These are phyloP conservation scores for Melipona bicolor DNA, from an alignment of 2,888 invertebrate species.

Conservation along the genomic window DNA sequence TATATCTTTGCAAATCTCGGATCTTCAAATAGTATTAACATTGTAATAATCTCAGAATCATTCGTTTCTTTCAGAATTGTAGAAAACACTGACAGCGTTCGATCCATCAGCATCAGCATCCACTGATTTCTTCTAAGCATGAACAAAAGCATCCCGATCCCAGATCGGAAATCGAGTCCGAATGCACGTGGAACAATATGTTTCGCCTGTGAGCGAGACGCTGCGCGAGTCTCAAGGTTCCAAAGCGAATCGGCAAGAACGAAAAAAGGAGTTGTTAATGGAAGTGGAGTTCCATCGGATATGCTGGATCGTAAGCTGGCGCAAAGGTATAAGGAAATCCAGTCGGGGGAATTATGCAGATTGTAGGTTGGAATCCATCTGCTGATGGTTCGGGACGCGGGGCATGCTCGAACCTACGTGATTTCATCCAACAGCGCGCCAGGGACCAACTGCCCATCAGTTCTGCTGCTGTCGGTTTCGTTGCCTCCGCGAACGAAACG, in stretches of 20 bases:
- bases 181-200: conserved; percentile 26
- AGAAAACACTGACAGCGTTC: too few relatives aligned
- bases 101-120: too few relatives aligned
- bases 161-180: too few relatives aligned
- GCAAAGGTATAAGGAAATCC: conserved; percentile 77
- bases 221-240: conserved; percentile 18
- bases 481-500: conserved; percentile 17
- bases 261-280: conserved; percentile 63
- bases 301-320: conserved; percentile 46
- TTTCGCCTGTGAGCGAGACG: conserved; percentile 16
- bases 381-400: conserved; percentile 75
- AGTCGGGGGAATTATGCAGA: conserved; percentile 82
- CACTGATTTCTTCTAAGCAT: too few relatives aligned
- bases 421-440: conserved; percentile 62
- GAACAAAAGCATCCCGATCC: neutral
- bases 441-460: conserved; percentile 50
- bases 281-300: conserved; percentile 63
- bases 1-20: neutral
- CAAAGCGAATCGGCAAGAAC: conserved; percentile 5
- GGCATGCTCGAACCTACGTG: conserved; percentile 68
- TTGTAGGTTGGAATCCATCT: conserved; percentile 81
- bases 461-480: conserved; percentile 50
- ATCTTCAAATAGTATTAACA: neutral
- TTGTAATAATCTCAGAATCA: too few relatives aligned
- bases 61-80: too few relatives aligned